Evolutionary conservation across 2,888 invertebrate genomes (phyloP).

Genomic region (Hirtodrosophila duncani): DNA sequence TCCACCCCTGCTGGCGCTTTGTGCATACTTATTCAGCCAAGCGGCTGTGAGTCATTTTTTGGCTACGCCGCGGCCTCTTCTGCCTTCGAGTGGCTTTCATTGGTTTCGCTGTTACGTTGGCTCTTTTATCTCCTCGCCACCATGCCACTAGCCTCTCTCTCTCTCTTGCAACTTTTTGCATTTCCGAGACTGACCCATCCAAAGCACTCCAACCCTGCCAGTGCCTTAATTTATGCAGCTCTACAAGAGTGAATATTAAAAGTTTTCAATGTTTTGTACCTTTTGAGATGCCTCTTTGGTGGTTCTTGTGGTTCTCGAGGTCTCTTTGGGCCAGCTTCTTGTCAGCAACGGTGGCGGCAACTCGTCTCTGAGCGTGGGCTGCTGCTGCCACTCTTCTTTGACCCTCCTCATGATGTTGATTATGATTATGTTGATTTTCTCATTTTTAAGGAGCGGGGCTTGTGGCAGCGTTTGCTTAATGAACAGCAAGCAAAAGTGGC

Average conservation of each 20-base stretch:
- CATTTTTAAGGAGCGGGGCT: no score
- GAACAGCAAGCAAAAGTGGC: conserved; percentile 31
- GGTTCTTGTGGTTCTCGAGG: conserved; percentile 16
- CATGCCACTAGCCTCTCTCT: no score
- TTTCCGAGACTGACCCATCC: no score
- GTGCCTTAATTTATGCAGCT: conserved; percentile 64
- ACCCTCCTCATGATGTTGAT: conserved; percentile 32
- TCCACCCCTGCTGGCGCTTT: neutral
- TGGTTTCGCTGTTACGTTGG: conserved; percentile 48
- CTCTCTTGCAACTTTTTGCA: no score
- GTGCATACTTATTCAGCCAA: no score
- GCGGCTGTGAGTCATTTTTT: conserved; percentile 45
- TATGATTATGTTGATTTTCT: conserved; percentile 49
- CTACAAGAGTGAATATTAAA: conserved; percentile 63
- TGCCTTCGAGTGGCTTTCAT: conserved; percentile 56
- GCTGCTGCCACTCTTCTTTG: neutral
- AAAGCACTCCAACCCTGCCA: conserved; percentile 9
- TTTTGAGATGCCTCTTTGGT: conserved; percentile 37
- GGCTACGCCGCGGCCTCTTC: conserved; percentile 29
- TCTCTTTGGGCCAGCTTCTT: no score
- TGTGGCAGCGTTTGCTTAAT: conserved; percentile 34
- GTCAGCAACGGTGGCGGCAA: neutral
- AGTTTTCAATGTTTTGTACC: conserved; percentile 57
- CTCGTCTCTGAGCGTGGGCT: conserved; percentile 26
- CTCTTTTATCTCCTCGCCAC: conserved; percentile 51